Conservation (phyloP, 2,888 invertebrate species). For the Atethmia centrago region DNA sequence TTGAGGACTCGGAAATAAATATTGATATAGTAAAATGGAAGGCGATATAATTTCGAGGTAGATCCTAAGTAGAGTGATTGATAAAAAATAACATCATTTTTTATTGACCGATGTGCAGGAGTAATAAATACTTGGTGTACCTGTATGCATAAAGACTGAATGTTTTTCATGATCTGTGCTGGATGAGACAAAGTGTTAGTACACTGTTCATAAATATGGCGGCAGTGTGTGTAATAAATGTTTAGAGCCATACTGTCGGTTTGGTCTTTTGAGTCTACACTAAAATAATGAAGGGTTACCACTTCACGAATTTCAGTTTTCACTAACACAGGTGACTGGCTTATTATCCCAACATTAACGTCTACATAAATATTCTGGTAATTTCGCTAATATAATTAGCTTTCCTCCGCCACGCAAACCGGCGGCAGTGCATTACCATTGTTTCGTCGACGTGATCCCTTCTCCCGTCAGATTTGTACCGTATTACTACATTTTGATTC, state of each 20-base stretch:
- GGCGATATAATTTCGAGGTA: not conserved
- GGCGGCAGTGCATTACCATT: conserved; percentile 43
- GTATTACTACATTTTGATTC: conserved; percentile 32
- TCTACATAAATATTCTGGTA: conserved; percentile 41
- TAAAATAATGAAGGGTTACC: conserved; percentile 23
- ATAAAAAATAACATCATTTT: not conserved
- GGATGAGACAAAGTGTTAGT: not conserved
- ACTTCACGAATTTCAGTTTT: conserved; percentile 13
- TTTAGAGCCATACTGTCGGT: not conserved
- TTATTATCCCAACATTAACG: conserved; percentile 30
- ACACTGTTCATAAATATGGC: not conserved
- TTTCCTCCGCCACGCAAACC: conserved; percentile 9
- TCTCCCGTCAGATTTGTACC: conserved; percentile 53
- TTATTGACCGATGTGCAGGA: not conserved
- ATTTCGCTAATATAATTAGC: conserved; percentile 49
- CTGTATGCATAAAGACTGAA: not conserved
- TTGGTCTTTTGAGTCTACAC: conserved; percentile 20
- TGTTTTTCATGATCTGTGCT: no score
- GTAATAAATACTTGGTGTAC: not conserved
- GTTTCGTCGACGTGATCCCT: conserved; percentile 52
- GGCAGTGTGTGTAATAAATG: not conserved
- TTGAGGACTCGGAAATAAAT: conserved; percentile 1
- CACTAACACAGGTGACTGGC: conserved; percentile 1
- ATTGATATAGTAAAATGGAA: conserved; percentile 10
- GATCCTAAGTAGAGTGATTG: conserved; percentile 2